Evolutionary conservation across 2,797 vertebrate genomes (phyloP), one percentile per base, ranked within the genome.

Genomic region (Tragopan temminckii): DNA sequence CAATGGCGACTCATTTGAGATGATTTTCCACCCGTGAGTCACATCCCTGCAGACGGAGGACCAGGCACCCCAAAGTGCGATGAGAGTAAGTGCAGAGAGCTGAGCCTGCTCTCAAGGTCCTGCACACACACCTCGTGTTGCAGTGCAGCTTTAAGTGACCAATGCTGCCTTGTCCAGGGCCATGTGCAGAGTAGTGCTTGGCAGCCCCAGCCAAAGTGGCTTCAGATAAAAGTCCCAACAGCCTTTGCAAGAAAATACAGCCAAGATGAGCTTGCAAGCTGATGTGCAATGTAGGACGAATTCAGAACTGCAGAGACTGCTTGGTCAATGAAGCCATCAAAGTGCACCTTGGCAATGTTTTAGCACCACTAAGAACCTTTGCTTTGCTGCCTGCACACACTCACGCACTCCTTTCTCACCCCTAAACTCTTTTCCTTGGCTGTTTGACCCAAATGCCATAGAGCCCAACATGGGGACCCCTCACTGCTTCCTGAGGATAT

Each of bases 301-400:
- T 75, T 40, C 48, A 25, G 88, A 55, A 20, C 58, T 2, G 0
- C 68, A 36, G 67, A 35, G 48, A 11, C 7, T 16, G 5, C 25
- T 31, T 7, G 9, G 19, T 3, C 9, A 66, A 45, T 6, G 24
- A 18, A 48, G 17, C 9, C 25, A 52, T 27, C 20, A 3, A 1
- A 0, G 0, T 5, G 36, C 31, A 33, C 14, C 42, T 15, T 33
- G 61, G 6, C 19, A 12, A 0, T 1, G 8, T 13, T n/a, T 38
- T 45, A 71, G 63, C 21, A n/a, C 16, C 67, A 18, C 0, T 0
- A 52, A 6, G n/a, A 20, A 31, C 11, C 29, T 40, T 52, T n/a
- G 35, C 29, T 46, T 57, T 64, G 2, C 21, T 1, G 35, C 3
- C 0, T 3, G 59, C 48, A 11, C 36, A 3, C 79, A 40, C 33